phyloP scores from a whole-genome alignment of 2,888 invertebrate genomes.

The Conistra vaccinii region DNA sequence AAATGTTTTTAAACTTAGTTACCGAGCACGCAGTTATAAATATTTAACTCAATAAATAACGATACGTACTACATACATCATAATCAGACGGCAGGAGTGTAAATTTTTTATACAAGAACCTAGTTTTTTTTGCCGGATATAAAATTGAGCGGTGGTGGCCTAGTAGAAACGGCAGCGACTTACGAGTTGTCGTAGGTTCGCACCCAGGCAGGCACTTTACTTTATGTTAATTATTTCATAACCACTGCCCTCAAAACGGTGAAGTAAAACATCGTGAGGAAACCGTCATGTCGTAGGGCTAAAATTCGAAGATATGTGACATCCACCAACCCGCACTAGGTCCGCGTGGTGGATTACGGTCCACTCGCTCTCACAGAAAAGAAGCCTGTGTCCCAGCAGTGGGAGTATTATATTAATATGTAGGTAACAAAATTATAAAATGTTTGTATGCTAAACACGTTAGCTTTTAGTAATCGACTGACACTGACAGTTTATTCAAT shows the following conservation, averaged over 20 bases:
- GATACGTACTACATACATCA: slow-evolving; percentile 27
- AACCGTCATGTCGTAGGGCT: not conserved
- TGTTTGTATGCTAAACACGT: no score
- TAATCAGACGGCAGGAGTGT: slow-evolving; percentile 5
- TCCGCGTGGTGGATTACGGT: not conserved
- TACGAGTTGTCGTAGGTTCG: not conserved
- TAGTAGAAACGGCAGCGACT: not conserved
- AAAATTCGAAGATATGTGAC: not conserved
- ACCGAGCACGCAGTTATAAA: slow-evolving; percentile 45
- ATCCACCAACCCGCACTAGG: not conserved
- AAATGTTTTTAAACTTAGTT: slow-evolving; percentile 49
- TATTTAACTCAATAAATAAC: slow-evolving; percentile 49
- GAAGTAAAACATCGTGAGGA: not conserved
- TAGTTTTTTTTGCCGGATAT: not conserved
- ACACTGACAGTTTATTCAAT: no score
- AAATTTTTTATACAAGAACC: slow-evolving; percentile 5
- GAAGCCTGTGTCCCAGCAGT: not conserved
- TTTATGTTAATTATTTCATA: not conserved
- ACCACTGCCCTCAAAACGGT: not conserved
- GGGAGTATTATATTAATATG: no score
- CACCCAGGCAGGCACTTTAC: not conserved
- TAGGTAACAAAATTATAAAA: no score
- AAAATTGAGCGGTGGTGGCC: not conserved
- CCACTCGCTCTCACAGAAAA: not conserved
- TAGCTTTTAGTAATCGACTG: no score